Percentiles rank a stretch among this genome's conserved stretches.
Evolutionary conservation across 2,888 invertebrate genomes (phyloP).

Genomic region (Tenthredo amoena): DNA sequence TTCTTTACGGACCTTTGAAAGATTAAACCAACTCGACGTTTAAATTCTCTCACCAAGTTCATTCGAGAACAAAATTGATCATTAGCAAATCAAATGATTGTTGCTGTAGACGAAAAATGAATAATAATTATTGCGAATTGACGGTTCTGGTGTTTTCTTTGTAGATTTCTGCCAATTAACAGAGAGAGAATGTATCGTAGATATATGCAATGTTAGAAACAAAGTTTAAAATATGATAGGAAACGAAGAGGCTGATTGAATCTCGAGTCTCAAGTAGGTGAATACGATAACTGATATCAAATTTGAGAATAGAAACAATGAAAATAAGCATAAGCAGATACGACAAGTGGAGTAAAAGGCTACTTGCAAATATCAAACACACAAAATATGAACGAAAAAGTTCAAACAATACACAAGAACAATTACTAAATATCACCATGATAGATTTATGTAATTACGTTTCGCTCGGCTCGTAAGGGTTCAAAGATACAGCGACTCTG

Average conservation of each 20-base stretch:
- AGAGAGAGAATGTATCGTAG: neutral
- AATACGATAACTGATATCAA: neutral
- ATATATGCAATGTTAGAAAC: neutral
- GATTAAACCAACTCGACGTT: neutral
- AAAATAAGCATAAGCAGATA: neutral
- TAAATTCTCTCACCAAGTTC: neutral
- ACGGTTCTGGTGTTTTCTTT: neutral
- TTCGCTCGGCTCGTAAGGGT: constrained; percentile 62
- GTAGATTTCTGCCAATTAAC: neutral
- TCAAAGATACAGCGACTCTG: constrained; percentile 60
- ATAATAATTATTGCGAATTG: neutral
- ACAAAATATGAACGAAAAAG: neutral
- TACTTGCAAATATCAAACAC: neutral
- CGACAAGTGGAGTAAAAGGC: neutral
- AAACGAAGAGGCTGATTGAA: neutral
- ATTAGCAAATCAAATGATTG: neutral
- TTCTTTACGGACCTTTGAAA: neutral
- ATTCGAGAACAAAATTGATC: neutral
- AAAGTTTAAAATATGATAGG: neutral
- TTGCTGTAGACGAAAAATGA: neutral
- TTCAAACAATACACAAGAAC: neutral
- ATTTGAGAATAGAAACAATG: neutral
- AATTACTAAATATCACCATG: neutral
- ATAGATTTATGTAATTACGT: constrained; percentile 63
- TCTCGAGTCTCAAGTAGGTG: neutral